Evolutionary conservation across 2,888 invertebrate species (phyloP).

Genomic region (Tetragnatha montana): DNA sequence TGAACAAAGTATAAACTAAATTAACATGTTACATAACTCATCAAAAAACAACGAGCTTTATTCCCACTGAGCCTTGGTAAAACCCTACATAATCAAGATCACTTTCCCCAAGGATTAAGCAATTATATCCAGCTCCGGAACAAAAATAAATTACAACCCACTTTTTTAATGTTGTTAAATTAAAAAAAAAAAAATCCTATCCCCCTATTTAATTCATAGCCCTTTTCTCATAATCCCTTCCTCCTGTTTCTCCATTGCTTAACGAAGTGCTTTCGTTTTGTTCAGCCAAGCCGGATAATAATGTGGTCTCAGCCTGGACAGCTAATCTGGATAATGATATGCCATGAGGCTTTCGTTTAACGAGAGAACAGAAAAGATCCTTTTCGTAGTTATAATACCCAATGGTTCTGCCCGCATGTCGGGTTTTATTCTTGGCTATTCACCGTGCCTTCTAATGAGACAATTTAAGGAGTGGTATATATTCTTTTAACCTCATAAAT

Average conservation of each 20-base stretch:
- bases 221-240: neutral
- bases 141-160: neutral
- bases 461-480: constrained; percentile 7
- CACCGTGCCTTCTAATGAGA: neutral
- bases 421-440: neutral
- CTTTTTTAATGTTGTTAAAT: neutral
- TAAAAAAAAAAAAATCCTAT: neutral
- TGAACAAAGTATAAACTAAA: too few species aligned
- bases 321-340: constrained; percentile 25
- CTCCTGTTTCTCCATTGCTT: neutral
- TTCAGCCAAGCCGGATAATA: constrained; percentile 3
- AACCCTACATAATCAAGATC: neutral
- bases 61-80: too few species aligned
- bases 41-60: too few species aligned
- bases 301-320: neutral
- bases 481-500: constrained; percentile 6
- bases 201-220: neutral
- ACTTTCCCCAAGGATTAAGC: neutral
- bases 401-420: neutral
- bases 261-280: constrained; percentile 17
- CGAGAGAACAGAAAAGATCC: neutral
- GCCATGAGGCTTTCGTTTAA: neutral
- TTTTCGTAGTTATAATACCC: neutral
- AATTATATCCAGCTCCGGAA: neutral
- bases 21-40: too few species aligned